Evolutionary conservation across 2,113 vertebrate species (phyloP), one percentile per base, ranked within the genome.

Genomic region (Solenodon paradoxus): DNA sequence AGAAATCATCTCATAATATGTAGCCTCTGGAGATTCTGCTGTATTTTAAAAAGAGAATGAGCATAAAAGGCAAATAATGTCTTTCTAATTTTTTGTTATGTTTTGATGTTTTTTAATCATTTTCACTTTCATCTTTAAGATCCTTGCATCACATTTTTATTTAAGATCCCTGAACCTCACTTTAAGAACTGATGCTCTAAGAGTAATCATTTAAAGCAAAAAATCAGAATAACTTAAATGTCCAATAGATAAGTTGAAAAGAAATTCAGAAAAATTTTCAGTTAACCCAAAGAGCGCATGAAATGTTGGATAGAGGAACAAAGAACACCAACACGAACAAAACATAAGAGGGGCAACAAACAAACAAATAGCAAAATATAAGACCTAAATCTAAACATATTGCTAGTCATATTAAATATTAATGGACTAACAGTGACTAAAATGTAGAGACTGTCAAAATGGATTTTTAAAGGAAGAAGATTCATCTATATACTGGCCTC

Each of bases 171-270:
- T 15, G 32, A 13, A 45, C 53, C 66, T 32, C 17, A 71, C 35
- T 88, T 93, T 35, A 93, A 92, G 78, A 47, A 88, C 19, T 77
- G 11, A n/a, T 95, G 10, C n/a, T 32, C 82, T 84, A 66, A n/a
- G 40, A 93, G 6, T 20, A 82, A 75, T 20, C 77, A 82, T 38
- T 64, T 85, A 66, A 68, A 24, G 38, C 22, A 47, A 66, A 66
- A 74, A 45, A 82, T 26, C 75, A 88, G 64, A 61, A 12, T 61
- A 89, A 20, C 68, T 78, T 49, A 90, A 90, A 94, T 78, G 49
- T 77, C 49, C 69, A 77, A 20, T 47, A 88, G 22, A 32, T 82
- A 45, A 68, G 17, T 82, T 59, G 61, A 75, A 82, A 93, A 80
- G 35, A 26, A 93, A 79, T 87, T 61, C 63, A 53, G 63, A 87